Base-by-base conservation (phyloP, 2,888 invertebrate species). In the Drosophila meridiana region DNA sequence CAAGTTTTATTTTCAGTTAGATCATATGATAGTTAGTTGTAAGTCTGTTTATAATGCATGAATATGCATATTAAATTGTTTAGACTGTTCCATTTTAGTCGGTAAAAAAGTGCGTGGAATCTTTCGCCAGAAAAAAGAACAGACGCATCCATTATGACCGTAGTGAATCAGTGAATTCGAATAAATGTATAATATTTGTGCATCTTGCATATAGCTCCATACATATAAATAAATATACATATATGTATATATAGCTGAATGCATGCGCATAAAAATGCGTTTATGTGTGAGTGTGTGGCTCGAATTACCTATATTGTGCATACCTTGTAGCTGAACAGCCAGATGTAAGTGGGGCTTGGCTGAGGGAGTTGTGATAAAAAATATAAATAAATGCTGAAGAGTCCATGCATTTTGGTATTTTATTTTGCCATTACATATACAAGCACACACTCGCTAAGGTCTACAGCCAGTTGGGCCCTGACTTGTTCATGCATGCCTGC, bases 321-420 rank as follows among this genome's bases (percentile, higher is more conserved):
- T 81, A 45, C 56, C 40, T 65, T 64, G 69, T 47, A 68, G 14
- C 50, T 48, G 38, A 36, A 65, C 13, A 47, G 5, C 4, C 20
- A 20, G 38, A 5, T 1, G 26, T 32, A 30, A 34, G 28, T 38
- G 28, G 2, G 4, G 14, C 38, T 6, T 26, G 53, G 26, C n/a
- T 30, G 40, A 26, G 28, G 36, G 13, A 36, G 34, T 26, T 47
- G 40, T 14, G 59, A 42, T 36, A 45, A 57, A 62, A 64, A 48
- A 42, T 81, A 63, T 70, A 79, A 77, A 83, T 76, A 79, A 69
- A 79, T 79, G 69, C 73, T 68, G 52, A 50, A 55, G 59, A 55
- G 62, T 61, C 42, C 45, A 56, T 68, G 67, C 47, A 66, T 68
- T 76, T 68, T 83, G 64, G 61, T 65, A 73, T 76, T 86, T 88